Evolutionary conservation across 2,113 vertebrate genomes (phyloP), one percentile per base, ranked within the genome.

Genomic region (Forbesichthys agassizii): DNA sequence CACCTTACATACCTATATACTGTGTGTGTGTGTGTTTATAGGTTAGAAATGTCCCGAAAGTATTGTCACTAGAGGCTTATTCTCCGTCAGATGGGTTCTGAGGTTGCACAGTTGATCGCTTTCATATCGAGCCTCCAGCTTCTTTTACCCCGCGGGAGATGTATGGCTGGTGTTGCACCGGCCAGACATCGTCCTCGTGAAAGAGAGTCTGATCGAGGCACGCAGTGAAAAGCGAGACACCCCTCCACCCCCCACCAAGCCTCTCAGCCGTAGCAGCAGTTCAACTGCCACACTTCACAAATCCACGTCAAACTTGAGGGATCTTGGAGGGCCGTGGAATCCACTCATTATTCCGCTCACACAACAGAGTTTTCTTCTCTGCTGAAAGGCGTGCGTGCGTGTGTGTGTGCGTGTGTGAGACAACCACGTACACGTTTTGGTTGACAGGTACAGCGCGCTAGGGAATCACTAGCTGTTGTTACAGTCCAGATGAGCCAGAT

Each of bases 261-360:
- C 47, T 11, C 49, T 60, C 62, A 12, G 53, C 46, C n/a, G 12
- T 4, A 2, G 14, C 62, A 16, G 49, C 4, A 64, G 33, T 53
- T 47, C 7, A 52, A 65, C 13, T 61, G 33, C 27, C 54, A 3
- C 67, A 42, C 33, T 33, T 62, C 61, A 65, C 48, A 20, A 20
- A 49, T 27, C 64, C 46, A 49, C 54, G 68, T 67, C 66, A 54
- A 73, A 60, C 59, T 18, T 33, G 5, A 49, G 36, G 56, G 59
- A 61, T 67, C 12, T 33, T 59, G 48, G 33, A 66, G 58, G 16
- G 60, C 53, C 54, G 47, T 68, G 64, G 56, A 68, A 57, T 64
- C 68, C 16, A 14, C 49, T 78, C 47, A 42, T 68, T 69, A 48
- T 74, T 63, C 66, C 52, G 11, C 12, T 16, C 14, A 60, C 42